Evolutionary conservation across 2,888 invertebrate species (phyloP).

Genomic region (Tinea pellionella): DNA sequence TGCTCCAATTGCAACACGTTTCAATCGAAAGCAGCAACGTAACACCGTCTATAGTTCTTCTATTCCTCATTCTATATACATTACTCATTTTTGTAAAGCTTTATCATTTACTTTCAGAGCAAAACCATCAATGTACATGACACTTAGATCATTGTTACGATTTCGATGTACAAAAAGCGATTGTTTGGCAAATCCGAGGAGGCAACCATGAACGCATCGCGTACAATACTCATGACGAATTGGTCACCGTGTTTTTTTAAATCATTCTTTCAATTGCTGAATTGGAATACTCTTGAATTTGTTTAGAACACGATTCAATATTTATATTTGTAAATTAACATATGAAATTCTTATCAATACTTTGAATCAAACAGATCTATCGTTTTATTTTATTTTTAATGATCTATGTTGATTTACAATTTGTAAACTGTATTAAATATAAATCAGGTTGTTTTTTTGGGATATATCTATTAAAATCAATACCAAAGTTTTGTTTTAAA

Average conservation of each 20-base stretch:
- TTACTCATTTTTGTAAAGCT: neutral
- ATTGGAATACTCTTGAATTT: neutral
- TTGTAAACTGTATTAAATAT: too few relatives aligned
- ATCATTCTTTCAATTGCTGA: neutral
- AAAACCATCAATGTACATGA: neutral
- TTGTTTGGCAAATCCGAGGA: conserved; percentile 8
- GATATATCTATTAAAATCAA: too few relatives aligned
- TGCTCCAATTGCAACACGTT: conserved; percentile 6
- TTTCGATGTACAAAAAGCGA: neutral
- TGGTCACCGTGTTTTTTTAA: conserved; percentile 10
- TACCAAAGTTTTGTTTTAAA: too few relatives aligned
- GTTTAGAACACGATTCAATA: neutral
- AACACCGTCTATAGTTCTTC: neutral
- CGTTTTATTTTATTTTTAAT: too few relatives aligned
- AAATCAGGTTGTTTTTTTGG: too few relatives aligned
- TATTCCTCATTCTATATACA: neutral
- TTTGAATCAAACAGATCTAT: too few relatives aligned
- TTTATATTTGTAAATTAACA: neutral
- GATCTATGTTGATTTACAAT: too few relatives aligned
- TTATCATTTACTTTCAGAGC: neutral
- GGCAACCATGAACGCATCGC: conserved; percentile 1
- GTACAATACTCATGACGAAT: conserved; percentile 6
- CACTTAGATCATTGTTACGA: neutral
- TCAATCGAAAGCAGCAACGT: neutral
- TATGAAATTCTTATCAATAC: too few relatives aligned